Conservation (phyloP, 2,888 invertebrate genomes). For the Polia nebulosa region DNA sequence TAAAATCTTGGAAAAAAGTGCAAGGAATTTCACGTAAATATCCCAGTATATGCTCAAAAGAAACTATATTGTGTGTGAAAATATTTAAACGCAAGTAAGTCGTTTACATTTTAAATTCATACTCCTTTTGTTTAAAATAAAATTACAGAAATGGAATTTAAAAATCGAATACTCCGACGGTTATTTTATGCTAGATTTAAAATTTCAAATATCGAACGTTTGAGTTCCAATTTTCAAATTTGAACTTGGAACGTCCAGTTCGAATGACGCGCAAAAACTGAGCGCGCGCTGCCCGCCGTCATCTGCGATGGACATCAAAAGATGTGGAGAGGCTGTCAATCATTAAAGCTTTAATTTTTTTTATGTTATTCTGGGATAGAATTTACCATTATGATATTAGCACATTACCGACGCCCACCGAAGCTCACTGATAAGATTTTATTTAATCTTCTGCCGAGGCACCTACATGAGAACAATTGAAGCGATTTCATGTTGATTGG, state of each 20-base stretch:
- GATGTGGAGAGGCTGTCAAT: conserved; percentile 70
- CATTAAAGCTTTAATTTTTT: background rate
- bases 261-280: conserved; percentile 89
- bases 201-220: conserved; percentile 89
- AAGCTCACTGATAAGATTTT: too few relatives aligned
- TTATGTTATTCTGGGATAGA: background rate
- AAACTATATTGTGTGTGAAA: conserved; percentile 7
- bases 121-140: conserved; percentile 24
- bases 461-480: too few relatives aligned
- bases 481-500: too few relatives aligned
- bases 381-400: background rate
- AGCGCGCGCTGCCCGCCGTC: conserved; percentile 88
- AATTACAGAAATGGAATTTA: conserved; percentile 47
- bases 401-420: too few relatives aligned
- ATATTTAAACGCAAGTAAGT: conserved; percentile 19
- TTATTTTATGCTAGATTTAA: conserved; percentile 85
- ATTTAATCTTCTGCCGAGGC: too few relatives aligned
- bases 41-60: background rate
- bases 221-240: conserved; percentile 90
- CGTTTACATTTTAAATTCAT: conserved; percentile 35
- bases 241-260: conserved; percentile 91
- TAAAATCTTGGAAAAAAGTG: background rate
- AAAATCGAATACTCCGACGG: conserved; percentile 63
- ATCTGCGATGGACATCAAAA: conserved; percentile 79
- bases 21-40: background rate